phyloP scores from a whole-genome alignment of 2,797 vertebrate species.

The Takifugu rubripes region DNA sequence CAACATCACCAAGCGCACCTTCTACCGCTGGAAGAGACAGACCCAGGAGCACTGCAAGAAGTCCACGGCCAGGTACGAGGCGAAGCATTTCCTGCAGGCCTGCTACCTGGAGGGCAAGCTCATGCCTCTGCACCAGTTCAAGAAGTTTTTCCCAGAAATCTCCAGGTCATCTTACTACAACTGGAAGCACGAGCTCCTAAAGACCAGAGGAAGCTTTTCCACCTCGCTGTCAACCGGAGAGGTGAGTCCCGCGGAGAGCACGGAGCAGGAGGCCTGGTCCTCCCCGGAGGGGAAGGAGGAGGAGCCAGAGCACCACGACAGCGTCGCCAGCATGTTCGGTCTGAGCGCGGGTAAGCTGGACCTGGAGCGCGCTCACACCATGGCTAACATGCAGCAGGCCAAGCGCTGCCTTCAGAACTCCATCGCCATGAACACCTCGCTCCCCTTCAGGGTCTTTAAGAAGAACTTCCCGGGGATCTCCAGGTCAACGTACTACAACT shows the following conservation, averaged over 20 bases:
- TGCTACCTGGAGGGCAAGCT: constrained; percentile 84
- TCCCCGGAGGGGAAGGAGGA: constrained; percentile 68
- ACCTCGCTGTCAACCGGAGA: constrained; percentile 65
- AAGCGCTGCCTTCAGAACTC: constrained; percentile 89
- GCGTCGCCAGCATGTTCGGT: constrained; percentile 65
- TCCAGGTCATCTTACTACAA: constrained; percentile 93
- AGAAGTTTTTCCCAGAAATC: constrained; percentile 89
- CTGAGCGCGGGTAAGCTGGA: constrained; percentile 56
- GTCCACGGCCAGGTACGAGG: constrained; percentile 87
- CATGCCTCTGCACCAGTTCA: constrained; percentile 87
- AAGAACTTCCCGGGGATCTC: constrained; percentile 91
- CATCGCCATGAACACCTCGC: constrained; percentile 84
- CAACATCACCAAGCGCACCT: constrained; percentile 92
- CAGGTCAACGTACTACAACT: constrained; percentile 95
- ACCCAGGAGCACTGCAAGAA: constrained; percentile 87
- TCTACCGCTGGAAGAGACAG: constrained; percentile 93
- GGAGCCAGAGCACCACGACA: constrained; percentile 54
- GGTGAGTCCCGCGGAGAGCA: constrained; percentile 69
- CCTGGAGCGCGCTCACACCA: constrained; percentile 67
- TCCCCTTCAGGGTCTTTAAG: constrained; percentile 91
- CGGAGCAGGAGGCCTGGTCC: constrained; percentile 76
- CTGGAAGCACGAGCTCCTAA: constrained; percentile 92
- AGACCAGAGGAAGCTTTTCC: constrained; percentile 67
- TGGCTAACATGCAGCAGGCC: constrained; percentile 87
- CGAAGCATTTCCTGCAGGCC: constrained; percentile 90